Evolutionary conservation across 1,140 invertebrate genomes (phyloP).

Genomic region (Eriocheir sinensis): DNA sequence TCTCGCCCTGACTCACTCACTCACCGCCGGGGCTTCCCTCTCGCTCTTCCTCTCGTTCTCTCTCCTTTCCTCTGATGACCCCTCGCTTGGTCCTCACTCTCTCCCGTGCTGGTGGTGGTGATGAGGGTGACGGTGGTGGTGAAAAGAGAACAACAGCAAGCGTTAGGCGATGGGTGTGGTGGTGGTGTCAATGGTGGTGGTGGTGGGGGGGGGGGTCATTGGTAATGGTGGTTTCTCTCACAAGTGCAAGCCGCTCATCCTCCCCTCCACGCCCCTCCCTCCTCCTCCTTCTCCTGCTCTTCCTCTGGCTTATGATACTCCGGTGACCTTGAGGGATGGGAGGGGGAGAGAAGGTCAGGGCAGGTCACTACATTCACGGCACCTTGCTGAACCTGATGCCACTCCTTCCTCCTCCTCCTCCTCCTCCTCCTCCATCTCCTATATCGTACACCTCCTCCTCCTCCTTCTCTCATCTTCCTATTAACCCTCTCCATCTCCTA

Average conservation of each 20-base stretch:
- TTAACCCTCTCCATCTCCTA: no score
- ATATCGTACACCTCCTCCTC: no score
- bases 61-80: background rate
- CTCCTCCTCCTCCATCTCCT: no score
- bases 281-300: background rate
- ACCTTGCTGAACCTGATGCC: no score
- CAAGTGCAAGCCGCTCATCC: background rate
- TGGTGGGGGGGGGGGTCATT: background rate
- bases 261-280: no score
- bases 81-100: background rate
- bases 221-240: background rate
- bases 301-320: background rate
- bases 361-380: no score
- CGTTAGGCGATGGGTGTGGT: background rate
- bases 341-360: background rate
- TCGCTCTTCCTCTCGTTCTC: background rate
- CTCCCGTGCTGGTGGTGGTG: background rate
- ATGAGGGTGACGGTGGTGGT: constrained; percentile 7
- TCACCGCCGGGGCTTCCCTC: background rate
- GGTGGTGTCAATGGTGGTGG: background rate
- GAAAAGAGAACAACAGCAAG: background rate
- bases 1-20: background rate
- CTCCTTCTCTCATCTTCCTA: no score
- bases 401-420: no score
- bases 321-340: background rate